Conservation (phyloP, 2,888 invertebrate genomes). For the Hirudinaria manillensis region DNA sequence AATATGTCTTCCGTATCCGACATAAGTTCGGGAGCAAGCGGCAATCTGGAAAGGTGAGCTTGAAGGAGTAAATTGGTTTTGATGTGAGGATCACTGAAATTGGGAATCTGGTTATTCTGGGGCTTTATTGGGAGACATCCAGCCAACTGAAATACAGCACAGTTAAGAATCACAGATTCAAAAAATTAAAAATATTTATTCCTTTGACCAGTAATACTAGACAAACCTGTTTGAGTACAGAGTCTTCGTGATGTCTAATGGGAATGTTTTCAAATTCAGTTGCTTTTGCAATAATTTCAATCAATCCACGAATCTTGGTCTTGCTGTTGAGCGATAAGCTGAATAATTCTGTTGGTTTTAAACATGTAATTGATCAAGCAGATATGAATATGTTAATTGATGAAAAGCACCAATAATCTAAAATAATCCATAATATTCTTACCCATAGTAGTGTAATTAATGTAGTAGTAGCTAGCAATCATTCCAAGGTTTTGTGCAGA, state of each 20-base stretch:
- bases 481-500: conserved; percentile 94
- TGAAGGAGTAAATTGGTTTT: conserved; percentile 89
- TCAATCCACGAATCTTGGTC: conserved; percentile 89
- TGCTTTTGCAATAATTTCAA: conserved; percentile 96
- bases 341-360: conserved; percentile 72
- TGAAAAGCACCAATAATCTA: background rate
- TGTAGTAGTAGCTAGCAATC: conserved; percentile 99
- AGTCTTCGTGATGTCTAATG: conserved; percentile 89
- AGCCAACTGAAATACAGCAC: conserved; percentile 47
- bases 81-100: conserved; percentile 90
- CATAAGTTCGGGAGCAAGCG: conserved; percentile 89
- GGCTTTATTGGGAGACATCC: conserved; percentile 64
- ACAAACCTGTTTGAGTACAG: conserved; percentile 63
- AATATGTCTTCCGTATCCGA: conserved; percentile 88
- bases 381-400: background rate
- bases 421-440: conserved; percentile 41
- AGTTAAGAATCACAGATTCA: background rate
- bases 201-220: background rate
- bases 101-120: conserved; percentile 61
- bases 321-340: conserved; percentile 90
- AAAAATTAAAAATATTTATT: background rate
- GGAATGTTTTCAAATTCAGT: conserved; percentile 91
- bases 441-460: conserved; percentile 97
- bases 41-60: conserved; percentile 87
- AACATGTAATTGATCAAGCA: background rate